Evolutionary conservation across 2,797 vertebrate species (phyloP).

Genomic region (Podarcis lilfordi): DNA sequence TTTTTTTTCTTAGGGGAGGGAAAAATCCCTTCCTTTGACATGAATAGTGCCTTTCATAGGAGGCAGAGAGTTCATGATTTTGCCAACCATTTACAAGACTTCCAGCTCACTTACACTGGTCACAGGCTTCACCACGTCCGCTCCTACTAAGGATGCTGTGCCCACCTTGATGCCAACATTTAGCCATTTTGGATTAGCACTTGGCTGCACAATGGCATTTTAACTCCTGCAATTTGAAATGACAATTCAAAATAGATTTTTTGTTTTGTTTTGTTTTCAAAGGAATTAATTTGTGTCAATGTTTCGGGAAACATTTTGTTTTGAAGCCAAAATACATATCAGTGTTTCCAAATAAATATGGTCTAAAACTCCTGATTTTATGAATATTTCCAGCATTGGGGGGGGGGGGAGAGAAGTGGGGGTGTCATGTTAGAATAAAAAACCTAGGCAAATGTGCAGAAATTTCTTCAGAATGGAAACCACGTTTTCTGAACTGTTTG

Average conservation of each 20-base stretch:
- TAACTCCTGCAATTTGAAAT: constrained; percentile 3
- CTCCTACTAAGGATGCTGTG: neutral
- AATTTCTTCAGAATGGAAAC: constrained; percentile 5
- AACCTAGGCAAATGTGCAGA: neutral
- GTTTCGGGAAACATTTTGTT: neutral
- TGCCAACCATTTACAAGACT: constrained; percentile 26
- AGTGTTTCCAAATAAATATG: neutral
- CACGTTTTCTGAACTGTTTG: neutral
- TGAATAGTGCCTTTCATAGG: constrained; percentile 33
- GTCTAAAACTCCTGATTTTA: neutral
- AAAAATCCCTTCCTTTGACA: neutral
- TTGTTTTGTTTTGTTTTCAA: neutral
- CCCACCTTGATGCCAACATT: neutral
- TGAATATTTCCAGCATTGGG: constrained; percentile 4
- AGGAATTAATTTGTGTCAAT: neutral
- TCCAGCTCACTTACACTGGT: neutral
- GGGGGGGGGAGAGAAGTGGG: neutral
- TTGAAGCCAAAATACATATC: constrained; percentile 20
- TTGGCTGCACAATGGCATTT: neutral
- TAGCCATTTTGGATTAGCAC: constrained; percentile 16
- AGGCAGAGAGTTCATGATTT: constrained; percentile 1
- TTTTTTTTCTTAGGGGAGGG: neutral
- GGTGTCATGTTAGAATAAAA: neutral
- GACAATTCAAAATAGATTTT: constrained; percentile 15
- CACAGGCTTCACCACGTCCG: neutral